Evolutionary conservation across 2,113 vertebrate genomes (phyloP), one percentile per base, ranked within the genome.

Genomic region (Benitochromis conjunctus): DNA sequence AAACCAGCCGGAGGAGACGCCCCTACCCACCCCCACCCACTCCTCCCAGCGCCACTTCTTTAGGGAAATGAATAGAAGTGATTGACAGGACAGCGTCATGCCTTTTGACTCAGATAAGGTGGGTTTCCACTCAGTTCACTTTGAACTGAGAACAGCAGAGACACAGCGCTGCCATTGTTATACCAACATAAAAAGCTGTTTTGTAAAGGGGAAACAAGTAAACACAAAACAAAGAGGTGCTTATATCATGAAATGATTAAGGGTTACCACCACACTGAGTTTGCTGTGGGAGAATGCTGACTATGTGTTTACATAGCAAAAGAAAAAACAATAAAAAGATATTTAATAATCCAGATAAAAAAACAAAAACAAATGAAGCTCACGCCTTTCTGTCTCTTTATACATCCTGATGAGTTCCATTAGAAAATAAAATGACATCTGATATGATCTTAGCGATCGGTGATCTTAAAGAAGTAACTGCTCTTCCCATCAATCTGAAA

Each of bases 131-230:
- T 62, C 62, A 84, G 77, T 80, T 89, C 66, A 54, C 82, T 83
- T 77, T 92, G 88, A 88, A 56, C 53, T 34, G 46, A 77, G 66
- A 90, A 48, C 55, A 89, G 80, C 76, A 38, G 55, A 71, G 46
- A 16, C 31, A 91, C 84, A 90, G 76, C 24, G 57, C 51, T 43
- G 54, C 66, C 53, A 82, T 92, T 93, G 92, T 93, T 87, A 14
- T 12, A 53, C 5, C 3, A 14, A 48, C 43, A 86, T 38, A 84
- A 74, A 62, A 81, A 88, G 71, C 38, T 87, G 69, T 82, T 87
- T 79, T 90, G 54, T 81, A 12, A 55, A 18, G 14, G 16, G 31
- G 19, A 26, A 90, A 81, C 24, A 51, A 24, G 62, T 21, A 80
- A 79, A 89, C 58, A 74, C 43, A 43, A 82, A 36, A 56, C 3